A percentile compares a stretch with the other conserved stretches of the same genome.
phyloP scores from a whole-genome alignment of 2,888 invertebrate species.

The Synergus itoensis region DNA sequence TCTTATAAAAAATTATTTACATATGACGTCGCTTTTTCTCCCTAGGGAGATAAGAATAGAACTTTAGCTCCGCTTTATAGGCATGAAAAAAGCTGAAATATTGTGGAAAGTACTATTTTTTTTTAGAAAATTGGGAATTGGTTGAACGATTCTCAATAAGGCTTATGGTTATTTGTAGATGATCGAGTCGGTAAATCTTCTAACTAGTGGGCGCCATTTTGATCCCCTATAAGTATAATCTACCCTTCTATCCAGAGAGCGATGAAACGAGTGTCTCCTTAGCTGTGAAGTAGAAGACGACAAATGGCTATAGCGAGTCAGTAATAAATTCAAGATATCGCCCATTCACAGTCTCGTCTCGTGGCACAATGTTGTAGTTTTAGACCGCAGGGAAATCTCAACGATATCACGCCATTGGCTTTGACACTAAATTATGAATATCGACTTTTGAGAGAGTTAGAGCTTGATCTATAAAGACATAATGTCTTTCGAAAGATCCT shows the following conservation, averaged over 20 bases:
- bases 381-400: conserved; percentile 39
- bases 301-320: conserved; percentile 20
- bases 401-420: conserved; percentile 7
- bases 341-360: conserved; percentile 35
- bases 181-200: background rate
- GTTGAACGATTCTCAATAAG: background rate
- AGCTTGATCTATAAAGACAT: background rate
- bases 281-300: conserved; percentile 37
- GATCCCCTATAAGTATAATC: conserved; percentile 23
- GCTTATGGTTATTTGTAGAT: background rate
- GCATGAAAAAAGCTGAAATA: too few relatives aligned
- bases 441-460: conserved; percentile 10
- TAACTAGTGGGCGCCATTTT: background rate
- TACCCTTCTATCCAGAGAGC: conserved; percentile 19
- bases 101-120: too few relatives aligned
- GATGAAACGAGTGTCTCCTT: conserved; percentile 30
- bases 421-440: conserved; percentile 1
- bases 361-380: background rate
- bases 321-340: conserved; percentile 40
- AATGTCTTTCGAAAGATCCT: background rate
- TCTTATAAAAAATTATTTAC: too few relatives aligned
- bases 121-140: too few relatives aligned
- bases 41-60: too few relatives aligned
- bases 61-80: too few relatives aligned
- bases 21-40: too few relatives aligned